Evolutionary conservation across 30 jellyfish, hydroid and myxozoan genomes (phyloP).

Genomic region (Nemopilema nomurai): DNA sequence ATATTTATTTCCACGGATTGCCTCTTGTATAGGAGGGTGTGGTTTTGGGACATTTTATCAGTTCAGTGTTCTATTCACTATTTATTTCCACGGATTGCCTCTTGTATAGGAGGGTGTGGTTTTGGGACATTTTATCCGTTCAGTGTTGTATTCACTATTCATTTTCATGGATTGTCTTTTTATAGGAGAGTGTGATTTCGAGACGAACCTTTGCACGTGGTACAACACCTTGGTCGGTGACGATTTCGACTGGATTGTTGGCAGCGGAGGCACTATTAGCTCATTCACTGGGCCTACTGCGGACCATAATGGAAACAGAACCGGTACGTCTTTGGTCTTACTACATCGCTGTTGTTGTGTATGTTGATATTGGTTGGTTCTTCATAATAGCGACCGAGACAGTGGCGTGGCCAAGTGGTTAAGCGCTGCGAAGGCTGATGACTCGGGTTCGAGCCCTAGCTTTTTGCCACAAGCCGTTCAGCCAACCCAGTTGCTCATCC

Average conservation of each 20-base stretch:
- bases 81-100: too few relatives aligned
- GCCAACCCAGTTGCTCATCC: too few relatives aligned
- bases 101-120: too few relatives aligned
- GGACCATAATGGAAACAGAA: slow-evolving; percentile 74
- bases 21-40: slow-evolving; percentile 53
- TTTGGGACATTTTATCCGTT: too few relatives aligned
- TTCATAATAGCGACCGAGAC: too few relatives aligned
- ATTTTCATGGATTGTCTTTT: neutral
- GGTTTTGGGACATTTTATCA: slow-evolving; percentile 65
- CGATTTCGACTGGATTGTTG: slow-evolving; percentile 86
- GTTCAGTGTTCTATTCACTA: too few relatives aligned
- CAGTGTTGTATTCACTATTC: neutral
- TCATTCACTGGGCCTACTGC: slow-evolving; percentile 82
- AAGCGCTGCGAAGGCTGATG: too few relatives aligned
- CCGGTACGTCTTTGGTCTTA: slow-evolving; percentile 37
- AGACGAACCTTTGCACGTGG: slow-evolving; percentile 85
- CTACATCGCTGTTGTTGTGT: too few relatives aligned
- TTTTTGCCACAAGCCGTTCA: too few relatives aligned
- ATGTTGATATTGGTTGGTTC: too few relatives aligned
- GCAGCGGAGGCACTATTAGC: slow-evolving; percentile 71
- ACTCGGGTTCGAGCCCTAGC: too few relatives aligned
- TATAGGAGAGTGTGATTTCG: slow-evolving; percentile 71
- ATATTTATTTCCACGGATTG: neutral
- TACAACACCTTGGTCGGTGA: slow-evolving; percentile 60
- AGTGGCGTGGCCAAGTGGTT: too few relatives aligned